Base-by-base conservation (phyloP, 2,888 invertebrate genomes). In the Laothoe populi region DNA sequence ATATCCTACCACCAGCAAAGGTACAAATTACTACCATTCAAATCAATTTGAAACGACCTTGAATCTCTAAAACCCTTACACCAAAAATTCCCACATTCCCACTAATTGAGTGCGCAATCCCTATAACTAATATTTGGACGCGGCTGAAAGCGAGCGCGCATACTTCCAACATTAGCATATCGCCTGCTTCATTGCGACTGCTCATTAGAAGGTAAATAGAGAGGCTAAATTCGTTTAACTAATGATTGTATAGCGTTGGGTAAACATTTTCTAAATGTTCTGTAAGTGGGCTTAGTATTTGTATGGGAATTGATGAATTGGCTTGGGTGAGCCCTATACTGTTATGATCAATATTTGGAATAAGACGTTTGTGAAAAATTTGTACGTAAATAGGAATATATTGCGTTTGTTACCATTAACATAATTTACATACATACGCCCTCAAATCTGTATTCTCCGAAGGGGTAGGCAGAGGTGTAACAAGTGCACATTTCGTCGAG, bases 121-220 rank as follows among this genome's bases (percentile, higher is more conserved):
- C 53, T 31, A 53, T 35, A 11, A 35, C 11, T 19, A 19, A 35
- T 53, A 31, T 53, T 35, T 53, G 53, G 13, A 2, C n/a, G 8
- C n/a, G 8, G 24, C 31, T 53, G 53, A 53, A 53, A 53, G 53
- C 53, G 53, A 53, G 31, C 31, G 35, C 24, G 13, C 31, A 31
- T 49, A 10, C 26, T 8, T 31, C 10, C 8, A 19, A 8, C 31
- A 53, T 53, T 53, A 53, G 53, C 53, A 53, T 53, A 53, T 53
- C 53, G 48, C 19, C 19, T 35, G 53, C 53, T 53, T 53, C 53
- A 53, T 53, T 53, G 53, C 53, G 53, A 53, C 53, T 53, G 31
- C 53, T 53, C 53, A 53, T 53, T 53, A 53, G 53, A 53, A 35
- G 35, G 53, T 31, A 53, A 53, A 53, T 53, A 53, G 35, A 53